phyloP scores from a whole-genome alignment of 2,888 invertebrate species.

The Tenthredo amoena region DNA sequence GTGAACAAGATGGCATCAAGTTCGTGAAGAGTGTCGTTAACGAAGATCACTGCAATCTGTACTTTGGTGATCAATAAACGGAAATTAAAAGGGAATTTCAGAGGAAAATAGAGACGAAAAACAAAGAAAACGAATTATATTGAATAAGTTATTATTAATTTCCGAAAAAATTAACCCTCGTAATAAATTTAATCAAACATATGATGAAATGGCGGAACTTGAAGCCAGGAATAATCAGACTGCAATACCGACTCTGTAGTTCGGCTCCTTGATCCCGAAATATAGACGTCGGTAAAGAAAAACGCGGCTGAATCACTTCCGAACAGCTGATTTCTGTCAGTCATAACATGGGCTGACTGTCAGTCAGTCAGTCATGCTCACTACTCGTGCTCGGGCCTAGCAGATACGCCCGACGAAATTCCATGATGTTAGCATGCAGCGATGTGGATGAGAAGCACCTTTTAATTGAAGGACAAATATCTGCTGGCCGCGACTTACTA shows the following conservation, averaged over 20 bases:
- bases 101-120: not conserved
- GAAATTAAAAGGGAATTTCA: not conserved
- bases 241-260: not conserved
- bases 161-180: not conserved
- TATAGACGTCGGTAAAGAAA: not conserved
- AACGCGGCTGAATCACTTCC: not conserved
- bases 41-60: not conserved
- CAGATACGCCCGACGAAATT: not conserved
- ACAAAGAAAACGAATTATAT: not conserved
- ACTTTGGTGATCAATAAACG: not conserved
- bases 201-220: not conserved
- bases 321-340: constrained; percentile 42
- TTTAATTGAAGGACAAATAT: not conserved
- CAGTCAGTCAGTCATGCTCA: constrained; percentile 14
- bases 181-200: not conserved
- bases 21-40: not conserved
- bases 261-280: too few species aligned
- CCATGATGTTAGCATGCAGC: not conserved
- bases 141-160: not conserved
- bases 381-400: constrained; percentile 1
- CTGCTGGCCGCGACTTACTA: not conserved
- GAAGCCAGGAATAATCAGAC: not conserved
- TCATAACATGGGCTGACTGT: not conserved
- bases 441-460: not conserved
- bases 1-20: not conserved